Base-by-base conservation (phyloP, 2,797 vertebrate species). In the Sebastes minor region DNA sequence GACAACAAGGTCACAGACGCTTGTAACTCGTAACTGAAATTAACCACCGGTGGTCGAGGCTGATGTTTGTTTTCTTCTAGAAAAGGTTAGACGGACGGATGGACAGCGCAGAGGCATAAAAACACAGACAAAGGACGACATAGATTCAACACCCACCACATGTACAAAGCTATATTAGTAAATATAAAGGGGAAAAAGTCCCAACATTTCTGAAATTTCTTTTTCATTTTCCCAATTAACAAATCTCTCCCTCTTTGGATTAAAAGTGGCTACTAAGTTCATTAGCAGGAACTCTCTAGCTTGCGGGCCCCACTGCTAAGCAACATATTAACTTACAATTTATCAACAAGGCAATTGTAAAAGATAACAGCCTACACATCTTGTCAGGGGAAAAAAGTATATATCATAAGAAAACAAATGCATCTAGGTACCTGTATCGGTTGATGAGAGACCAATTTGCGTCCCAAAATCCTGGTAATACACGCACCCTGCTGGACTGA, bases 391-490 rank as follows among this genome's bases (percentile, higher is more conserved):
- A 20, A 33, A 12, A 30, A 53, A 10, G 5, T 64, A 56, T 8
- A 27, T 11, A 23, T 49, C 1, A 35, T 23, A n/a, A 18, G 2
- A 13, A 69, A 61, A 14, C 0, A 35, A 22, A 25, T 22, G 16
- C 2, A 60, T 55, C 2, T 13, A 49, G 1, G 28, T 86, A 92
- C 89, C 92, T 81, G 84, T 18, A 9, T 85, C 62, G 20, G 78
- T 9, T 64, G 81, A 61, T 0, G 53, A 42, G 4, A 67, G 70
- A n/a, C 22, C 56, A 20, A 52, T 76, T 20, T 35, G 76, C n/a
- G 59, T 53, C 53, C 4, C 71, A 56, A 76, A 23, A 30, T 74
- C 77, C 66, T 84, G 82, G 70, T 33, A 65, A 71, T 25, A 63
- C 4, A 5, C 28, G 9, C 46, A 57, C 6, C 20, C 64, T 23